Conservation (phyloP, 2,113 vertebrate species). For the Syngnathoides biaculeatus region DNA sequence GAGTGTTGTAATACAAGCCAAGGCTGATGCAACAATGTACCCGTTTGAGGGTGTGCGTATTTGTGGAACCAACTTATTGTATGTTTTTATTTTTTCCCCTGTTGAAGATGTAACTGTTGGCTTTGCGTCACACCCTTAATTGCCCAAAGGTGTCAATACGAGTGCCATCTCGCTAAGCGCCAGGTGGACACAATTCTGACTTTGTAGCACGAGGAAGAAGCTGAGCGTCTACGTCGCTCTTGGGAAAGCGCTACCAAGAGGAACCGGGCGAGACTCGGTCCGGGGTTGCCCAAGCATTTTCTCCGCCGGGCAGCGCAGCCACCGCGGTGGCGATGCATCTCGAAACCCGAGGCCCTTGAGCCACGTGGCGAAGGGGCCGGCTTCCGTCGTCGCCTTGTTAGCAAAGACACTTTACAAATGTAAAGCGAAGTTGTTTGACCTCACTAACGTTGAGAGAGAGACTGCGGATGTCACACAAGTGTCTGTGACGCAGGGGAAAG, state of each 20-base stretch:
- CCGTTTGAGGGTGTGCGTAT: too few species aligned
- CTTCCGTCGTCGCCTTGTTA: conserved; percentile 61
- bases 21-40: too few species aligned
- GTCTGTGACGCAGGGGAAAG: conserved; percentile 6
- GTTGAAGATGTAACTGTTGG: too few species aligned
- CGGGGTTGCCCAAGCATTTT: too few species aligned
- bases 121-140: too few species aligned
- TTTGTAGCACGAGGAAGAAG: neutral
- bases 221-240: conserved; percentile 37
- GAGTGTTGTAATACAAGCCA: too few species aligned
- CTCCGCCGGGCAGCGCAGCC: too few species aligned
- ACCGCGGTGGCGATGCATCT: conserved; percentile 63
- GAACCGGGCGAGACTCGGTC: too few species aligned
- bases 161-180: conserved; percentile 8
- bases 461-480: conserved; percentile 38
- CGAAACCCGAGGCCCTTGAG: conserved; percentile 50
- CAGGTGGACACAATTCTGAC: neutral
- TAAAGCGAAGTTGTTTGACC: conserved; percentile 21
- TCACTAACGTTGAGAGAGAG: conserved; percentile 27
- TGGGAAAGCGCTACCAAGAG: conserved; percentile 28
- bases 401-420: conserved; percentile 59
- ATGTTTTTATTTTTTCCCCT: too few species aligned
- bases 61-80: too few species aligned
- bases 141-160: neutral
- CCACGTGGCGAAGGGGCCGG: conserved; percentile 52